Percentiles rank a stretch among this genome's conserved stretches.
Conservation (phyloP, 2,888 invertebrate genomes). For the Acanthoscelides obtectus region DNA sequence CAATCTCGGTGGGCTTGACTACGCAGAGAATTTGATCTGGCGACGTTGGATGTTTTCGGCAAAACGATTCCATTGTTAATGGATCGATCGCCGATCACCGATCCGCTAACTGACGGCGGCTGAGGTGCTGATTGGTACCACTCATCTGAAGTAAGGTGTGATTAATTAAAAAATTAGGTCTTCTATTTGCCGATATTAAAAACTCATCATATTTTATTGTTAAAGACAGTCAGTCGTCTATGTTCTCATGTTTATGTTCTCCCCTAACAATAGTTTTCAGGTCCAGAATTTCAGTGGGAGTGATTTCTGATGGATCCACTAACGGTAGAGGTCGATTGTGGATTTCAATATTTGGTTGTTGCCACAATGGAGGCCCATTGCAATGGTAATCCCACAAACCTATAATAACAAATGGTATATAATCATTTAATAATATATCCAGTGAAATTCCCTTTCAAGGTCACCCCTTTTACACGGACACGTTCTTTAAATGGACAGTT, state of each 20-base stretch:
- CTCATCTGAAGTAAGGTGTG: neutral
- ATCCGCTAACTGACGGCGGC: neutral
- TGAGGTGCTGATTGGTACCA: neutral
- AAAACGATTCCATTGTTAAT: conserved; percentile 56
- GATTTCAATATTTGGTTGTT: conserved; percentile 84
- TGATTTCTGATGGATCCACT: conserved; percentile 95
- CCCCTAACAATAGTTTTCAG: conserved; percentile 90
- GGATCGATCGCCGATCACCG: neutral
- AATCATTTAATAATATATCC: too few species aligned
- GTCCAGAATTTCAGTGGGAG: conserved; percentile 91
- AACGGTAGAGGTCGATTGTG: conserved; percentile 84
- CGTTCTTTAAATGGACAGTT: too few species aligned
- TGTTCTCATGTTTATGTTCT: conserved; percentile 60
- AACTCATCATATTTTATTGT: too few species aligned
- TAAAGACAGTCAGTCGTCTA: too few species aligned
- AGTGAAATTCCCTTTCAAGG: too few species aligned
- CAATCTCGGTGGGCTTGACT: conserved; percentile 87
- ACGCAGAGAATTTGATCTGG: conserved; percentile 90
- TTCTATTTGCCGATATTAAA: conserved; percentile 3
- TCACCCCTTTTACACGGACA: too few species aligned
- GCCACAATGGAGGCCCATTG: conserved; percentile 94
- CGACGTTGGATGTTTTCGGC: conserved; percentile 88
- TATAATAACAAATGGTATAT: neutral
- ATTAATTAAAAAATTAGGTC: too few species aligned
- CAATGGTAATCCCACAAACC: conserved; percentile 88